Base-by-base conservation (phyloP, 2,113 vertebrate species). In the Pristiophorus japonicus region DNA sequence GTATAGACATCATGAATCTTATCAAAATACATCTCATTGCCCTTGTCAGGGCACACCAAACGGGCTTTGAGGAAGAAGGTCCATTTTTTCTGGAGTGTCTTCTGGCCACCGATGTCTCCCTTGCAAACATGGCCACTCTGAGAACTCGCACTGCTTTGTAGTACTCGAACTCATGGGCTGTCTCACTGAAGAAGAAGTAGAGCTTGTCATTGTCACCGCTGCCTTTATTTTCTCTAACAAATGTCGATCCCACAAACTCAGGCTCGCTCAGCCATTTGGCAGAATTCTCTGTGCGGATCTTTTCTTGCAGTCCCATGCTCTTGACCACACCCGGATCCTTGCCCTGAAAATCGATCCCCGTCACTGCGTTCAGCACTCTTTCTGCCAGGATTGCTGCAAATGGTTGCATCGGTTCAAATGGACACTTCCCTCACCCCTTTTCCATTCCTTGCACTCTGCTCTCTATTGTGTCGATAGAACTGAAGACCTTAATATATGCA, bases 101-200 rank as follows among this genome's bases (percentile, higher is more conserved):
- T n/a, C n/a, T n/a, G n/a, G n/a, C n/a, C n/a, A n/a, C n/a, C n/a
- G n/a, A n/a, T n/a, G n/a, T n/a, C n/a, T n/a, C n/a, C 98, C 98
- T 98, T 98, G 96, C 98, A 99, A 96, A 99, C 98, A 0, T 98
- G 97, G 98, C 98, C 95, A 99, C 98, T n/a, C 98, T 97, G 4
- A 98, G 97, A 30, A 99, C 98, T 96, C 97, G 98, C 96, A 98
- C 96, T 96, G 97, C 97, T 95, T 98, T 97, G 62, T 98, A 98
- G 12, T 98, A 97, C 94, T 98, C 98, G 65, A 98, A 98, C 4
- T 98, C 98, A 96, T 97, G 97, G 73, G 98, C 98, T 34, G 97
- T 97, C 96, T 99, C 98, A 4, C 97, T 99, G 96, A 99, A 99
- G 97, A 99, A 99, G 96, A 99, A 99, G 97, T 98, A 98, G 96